Evolutionary conservation across 2,888 invertebrate species (phyloP).

Genomic region (Melipona bicolor): DNA sequence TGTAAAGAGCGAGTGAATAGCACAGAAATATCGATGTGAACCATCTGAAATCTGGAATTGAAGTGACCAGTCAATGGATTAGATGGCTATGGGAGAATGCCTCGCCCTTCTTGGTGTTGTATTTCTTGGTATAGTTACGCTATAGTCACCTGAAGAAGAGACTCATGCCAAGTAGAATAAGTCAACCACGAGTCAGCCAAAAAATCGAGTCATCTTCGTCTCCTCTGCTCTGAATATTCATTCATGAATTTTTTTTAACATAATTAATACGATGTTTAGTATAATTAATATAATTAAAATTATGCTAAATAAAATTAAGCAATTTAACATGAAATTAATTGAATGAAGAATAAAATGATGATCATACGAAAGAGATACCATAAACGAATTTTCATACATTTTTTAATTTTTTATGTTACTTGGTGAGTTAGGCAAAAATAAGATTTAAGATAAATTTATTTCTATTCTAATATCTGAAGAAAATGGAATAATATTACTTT

Average conservation of each 20-base stretch:
- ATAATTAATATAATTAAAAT: too few relatives aligned
- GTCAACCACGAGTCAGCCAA: constrained; percentile 24
- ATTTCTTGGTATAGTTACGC: neutral
- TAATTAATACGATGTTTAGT: neutral
- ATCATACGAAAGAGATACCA: neutral
- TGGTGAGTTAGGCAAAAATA: neutral
- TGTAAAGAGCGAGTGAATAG: neutral
- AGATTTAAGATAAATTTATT: neutral
- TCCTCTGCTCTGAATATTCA: neutral
- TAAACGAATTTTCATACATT: neutral
- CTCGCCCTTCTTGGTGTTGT: constrained; percentile 27
- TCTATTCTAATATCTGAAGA: too few relatives aligned
- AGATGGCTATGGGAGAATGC: constrained; percentile 6
- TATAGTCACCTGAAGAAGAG: neutral
- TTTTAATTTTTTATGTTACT: neutral
- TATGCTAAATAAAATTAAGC: too few relatives aligned
- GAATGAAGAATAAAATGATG: neutral
- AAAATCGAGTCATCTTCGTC: too few relatives aligned
- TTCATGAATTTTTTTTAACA: neutral
- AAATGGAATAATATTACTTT: too few relatives aligned
- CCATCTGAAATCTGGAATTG: constrained; percentile 35
- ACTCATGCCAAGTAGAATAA: constrained; percentile 5
- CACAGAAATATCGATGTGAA: constrained; percentile 14
- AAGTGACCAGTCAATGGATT: constrained; percentile 23
- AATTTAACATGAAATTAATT: too few relatives aligned